phyloP scores from a whole-genome alignment of 2,888 invertebrate species.

The Drosophila kambysellisi region DNA sequence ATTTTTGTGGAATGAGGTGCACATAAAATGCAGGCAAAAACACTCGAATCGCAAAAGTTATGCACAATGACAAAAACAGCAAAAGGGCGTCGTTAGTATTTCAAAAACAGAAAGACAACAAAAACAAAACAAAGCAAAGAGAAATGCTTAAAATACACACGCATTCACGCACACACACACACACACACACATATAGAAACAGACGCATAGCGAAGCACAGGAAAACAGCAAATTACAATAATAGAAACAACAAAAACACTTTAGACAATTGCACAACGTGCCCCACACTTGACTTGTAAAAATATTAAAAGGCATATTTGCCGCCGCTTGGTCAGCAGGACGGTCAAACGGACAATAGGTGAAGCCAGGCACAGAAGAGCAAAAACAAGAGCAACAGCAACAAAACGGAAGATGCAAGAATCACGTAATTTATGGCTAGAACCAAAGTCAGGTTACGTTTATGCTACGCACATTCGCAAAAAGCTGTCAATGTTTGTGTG shows the following conservation, averaged over 20 bases:
- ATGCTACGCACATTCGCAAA: constrained; percentile 29
- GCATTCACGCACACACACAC: background rate
- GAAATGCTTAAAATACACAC: constrained; percentile 22
- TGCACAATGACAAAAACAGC: constrained; percentile 68
- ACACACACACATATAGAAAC: background rate
- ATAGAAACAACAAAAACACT: constrained; percentile 35
- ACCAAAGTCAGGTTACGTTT: constrained; percentile 31
- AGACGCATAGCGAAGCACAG: constrained; percentile 27
- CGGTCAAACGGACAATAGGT: constrained; percentile 24
- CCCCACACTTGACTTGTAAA: constrained; percentile 57
- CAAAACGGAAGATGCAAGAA: constrained; percentile 49
- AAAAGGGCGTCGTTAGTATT: constrained; percentile 82
- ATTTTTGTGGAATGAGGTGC: constrained; percentile 1
- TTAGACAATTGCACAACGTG: constrained; percentile 58
- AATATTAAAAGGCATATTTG: constrained; percentile 76
- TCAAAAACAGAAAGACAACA: constrained; percentile 70
- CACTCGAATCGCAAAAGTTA: constrained; percentile 71
- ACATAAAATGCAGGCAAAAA: constrained; percentile 79
- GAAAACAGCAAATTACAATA: constrained; percentile 43
- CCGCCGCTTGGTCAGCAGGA: constrained; percentile 70
- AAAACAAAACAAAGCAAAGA: constrained; percentile 33
- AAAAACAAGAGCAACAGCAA: constrained; percentile 48
- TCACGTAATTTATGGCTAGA: constrained; percentile 56
- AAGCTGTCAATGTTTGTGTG: constrained; percentile 38
- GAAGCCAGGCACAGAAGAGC: constrained; percentile 17